Evolutionary conservation across 2,888 invertebrate genomes (phyloP).

Genomic region (Electrophaes corylata): DNA sequence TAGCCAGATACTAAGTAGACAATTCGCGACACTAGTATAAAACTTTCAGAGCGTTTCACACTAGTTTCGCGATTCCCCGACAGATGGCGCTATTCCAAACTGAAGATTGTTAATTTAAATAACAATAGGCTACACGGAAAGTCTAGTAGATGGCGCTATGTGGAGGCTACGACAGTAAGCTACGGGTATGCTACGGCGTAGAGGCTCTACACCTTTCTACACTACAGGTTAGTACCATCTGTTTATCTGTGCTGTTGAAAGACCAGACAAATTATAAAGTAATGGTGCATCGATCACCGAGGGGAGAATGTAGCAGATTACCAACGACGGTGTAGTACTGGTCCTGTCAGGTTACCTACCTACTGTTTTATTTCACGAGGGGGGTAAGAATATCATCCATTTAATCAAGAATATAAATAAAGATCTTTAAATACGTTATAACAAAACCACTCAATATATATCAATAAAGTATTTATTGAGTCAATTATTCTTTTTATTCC

Average conservation of each 20-base stretch:
- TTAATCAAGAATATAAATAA: neutral
- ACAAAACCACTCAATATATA: neutral
- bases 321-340: too few relatives aligned
- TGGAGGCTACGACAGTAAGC: conserved; percentile 2
- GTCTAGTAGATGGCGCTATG: conserved; percentile 20
- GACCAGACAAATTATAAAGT: too few relatives aligned
- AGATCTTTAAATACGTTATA: neutral
- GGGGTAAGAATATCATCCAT: too few relatives aligned
- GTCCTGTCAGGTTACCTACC: too few relatives aligned
- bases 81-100: conserved; percentile 6
- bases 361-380: too few relatives aligned
- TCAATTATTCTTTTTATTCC: neutral
- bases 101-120: neutral
- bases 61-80: neutral
- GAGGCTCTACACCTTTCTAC: conserved; percentile 6
- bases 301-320: too few relatives aligned
- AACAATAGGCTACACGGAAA: neutral
- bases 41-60: neutral
- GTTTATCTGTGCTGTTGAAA: too few relatives aligned
- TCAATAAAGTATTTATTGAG: neutral
- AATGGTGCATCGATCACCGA: too few relatives aligned
- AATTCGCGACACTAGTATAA: too few relatives aligned
- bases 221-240: too few relatives aligned
- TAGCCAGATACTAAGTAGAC: neutral
- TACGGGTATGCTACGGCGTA: conserved; percentile 18